Conservation (phyloP, 2,113 vertebrate genomes). For the Malaclemys terrapin region DNA sequence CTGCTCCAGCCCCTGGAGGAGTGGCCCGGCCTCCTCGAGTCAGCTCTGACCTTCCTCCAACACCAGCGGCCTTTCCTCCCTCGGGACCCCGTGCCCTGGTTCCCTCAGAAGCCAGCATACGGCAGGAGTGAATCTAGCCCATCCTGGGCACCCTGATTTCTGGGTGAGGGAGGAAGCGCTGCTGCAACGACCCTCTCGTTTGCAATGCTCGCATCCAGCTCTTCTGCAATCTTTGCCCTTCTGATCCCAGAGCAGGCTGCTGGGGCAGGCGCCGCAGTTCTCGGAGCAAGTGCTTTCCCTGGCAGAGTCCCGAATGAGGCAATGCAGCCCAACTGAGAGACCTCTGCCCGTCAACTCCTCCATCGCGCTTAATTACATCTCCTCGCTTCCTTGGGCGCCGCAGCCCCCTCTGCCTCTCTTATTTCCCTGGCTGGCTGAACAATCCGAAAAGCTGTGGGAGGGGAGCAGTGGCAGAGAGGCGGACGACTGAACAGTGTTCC, state of each 20-base stretch:
- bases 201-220: not conserved
- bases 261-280: accelerated
- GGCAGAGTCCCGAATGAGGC: not conserved
- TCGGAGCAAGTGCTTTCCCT: not conserved
- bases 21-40: not conserved
- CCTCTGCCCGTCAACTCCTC: accelerated
- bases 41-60: not conserved
- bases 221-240: not conserved
- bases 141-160: not conserved
- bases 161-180: not conserved
- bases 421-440: not conserved
- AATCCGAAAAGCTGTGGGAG: conserved; percentile 2
- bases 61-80: too few species aligned
- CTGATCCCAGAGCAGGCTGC: not conserved
- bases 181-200: accelerated
- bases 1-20: not conserved
- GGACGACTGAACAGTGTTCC: not conserved
- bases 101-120: not conserved
- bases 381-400: accelerated
- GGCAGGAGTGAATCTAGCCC: not conserved
- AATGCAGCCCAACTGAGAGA: not conserved
- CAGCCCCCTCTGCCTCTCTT: not conserved
- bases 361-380: not conserved
- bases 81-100: not conserved
- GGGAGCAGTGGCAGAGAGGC: not conserved